phyloP scores from a whole-genome alignment of 1,140 invertebrate genomes.

The Babylonia areolata region DNA sequence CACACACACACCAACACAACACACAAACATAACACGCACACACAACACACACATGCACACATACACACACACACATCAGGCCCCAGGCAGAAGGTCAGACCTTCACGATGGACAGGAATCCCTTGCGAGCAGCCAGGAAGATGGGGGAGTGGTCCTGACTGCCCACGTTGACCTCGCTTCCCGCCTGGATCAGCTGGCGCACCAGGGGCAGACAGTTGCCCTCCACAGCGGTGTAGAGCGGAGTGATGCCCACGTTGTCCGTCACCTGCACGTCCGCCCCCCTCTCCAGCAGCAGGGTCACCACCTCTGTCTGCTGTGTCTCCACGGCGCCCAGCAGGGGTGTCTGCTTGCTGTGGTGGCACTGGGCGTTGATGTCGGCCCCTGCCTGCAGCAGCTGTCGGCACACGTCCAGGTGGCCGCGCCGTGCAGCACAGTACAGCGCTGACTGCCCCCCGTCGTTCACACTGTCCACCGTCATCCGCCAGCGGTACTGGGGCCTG shows the following conservation, averaged over 20 bases:
- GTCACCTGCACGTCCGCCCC: slow-evolving; percentile 58
- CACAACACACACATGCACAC: too few species aligned
- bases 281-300: slow-evolving; percentile 48
- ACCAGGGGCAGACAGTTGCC: slow-evolving; percentile 45
- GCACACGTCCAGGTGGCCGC: slow-evolving; percentile 52
- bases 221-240: slow-evolving; percentile 65
- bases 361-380: slow-evolving; percentile 55
- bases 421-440: slow-evolving; percentile 54
- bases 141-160: slow-evolving; percentile 68
- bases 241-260: slow-evolving; percentile 67
- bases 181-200: slow-evolving; percentile 54
- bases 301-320: slow-evolving; percentile 41
- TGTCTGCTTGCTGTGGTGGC: slow-evolving; percentile 53
- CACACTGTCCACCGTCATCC: slow-evolving; percentile 3
- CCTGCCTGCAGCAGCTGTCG: slow-evolving; percentile 49
- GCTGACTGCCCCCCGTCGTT: slow-evolving; percentile 60
- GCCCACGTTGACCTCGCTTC: slow-evolving; percentile 63
- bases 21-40: too few species aligned
- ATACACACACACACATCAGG: too few species aligned
- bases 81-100: too few species aligned
- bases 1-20: too few species aligned
- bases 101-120: slow-evolving; percentile 57
- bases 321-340: slow-evolving; percentile 58
- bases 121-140: slow-evolving; percentile 61
- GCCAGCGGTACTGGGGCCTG: slow-evolving; percentile 1